Evolutionary conservation across 2,888 invertebrate species (phyloP), one percentile per base, ranked within the genome.

Genomic region (Agrochola circellaris): DNA sequence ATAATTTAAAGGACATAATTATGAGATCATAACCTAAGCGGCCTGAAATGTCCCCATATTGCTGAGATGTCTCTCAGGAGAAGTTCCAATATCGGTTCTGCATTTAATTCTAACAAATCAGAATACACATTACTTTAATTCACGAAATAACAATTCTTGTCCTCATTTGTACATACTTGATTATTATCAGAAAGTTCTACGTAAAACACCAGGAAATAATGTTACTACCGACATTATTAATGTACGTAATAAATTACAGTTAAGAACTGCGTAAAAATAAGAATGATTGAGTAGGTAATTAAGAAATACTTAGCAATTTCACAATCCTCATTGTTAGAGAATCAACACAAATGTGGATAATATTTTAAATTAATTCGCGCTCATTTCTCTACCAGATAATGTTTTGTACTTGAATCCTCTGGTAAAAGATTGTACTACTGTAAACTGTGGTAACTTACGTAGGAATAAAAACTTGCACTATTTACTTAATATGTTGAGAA

Each of bases 241-340:
- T 51, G 5, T 30, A 20, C 8, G 38, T 30, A 15, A 69, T 76
- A 61, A 79, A 76, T 74, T 51, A 67, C 34, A 65, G 66, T 75
- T 54, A 70, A 30, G 2, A 56, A 62, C 20, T 67, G 67, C 67
- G 45, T 72, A 82, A 77, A 82, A 75, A 58, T 77, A 73, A 56
- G 26, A 72, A 17, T 83, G 81, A 86, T 81, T 83, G 66, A 79
- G 75, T 75, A 56, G 69, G 71, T 73, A 87, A 84, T 86, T 86
- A 81, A 84, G 75, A 76, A 77, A 69, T 79, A 81, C 81, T 86
- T 79, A 84, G 84, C 67, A 74, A 77, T 60, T 79, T 62, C 69
- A 70, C 84, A 84, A 84, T 74, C 54, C 69, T 81, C 75, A 68
- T 76, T 81, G 56, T 87, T 17, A 30, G 65, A 42, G 30, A 81